phyloP scores from a whole-genome alignment of 2,113 vertebrate genomes.

The Damaliscus lunatus region DNA sequence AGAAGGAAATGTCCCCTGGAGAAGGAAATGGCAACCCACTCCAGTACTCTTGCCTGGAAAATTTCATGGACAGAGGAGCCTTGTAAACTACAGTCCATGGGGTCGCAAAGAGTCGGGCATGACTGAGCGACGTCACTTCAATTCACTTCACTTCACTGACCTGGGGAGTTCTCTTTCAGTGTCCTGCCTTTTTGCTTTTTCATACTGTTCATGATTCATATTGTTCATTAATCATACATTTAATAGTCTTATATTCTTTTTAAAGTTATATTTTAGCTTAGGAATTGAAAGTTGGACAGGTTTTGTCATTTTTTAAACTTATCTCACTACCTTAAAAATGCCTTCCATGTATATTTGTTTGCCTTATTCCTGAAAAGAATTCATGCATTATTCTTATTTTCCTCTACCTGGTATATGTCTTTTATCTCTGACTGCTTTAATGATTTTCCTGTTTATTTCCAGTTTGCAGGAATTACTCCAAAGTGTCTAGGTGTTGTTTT shows the following conservation, averaged over 20 bases:
- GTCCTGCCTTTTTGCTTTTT: not conserved
- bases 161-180: not conserved
- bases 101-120: no score
- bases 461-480: not conserved
- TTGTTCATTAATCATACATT: not conserved
- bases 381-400: not conserved
- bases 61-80: no score
- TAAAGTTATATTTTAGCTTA: not conserved
- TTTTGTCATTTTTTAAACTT: not conserved
- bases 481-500: not conserved
- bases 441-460: not conserved
- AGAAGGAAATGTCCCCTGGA: no score
- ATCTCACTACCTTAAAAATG: not conserved
- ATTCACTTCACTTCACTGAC: rapidly evolving
- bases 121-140: no score
- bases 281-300: not conserved
- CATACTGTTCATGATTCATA: not conserved
- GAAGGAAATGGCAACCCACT: no score
- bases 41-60: no score
- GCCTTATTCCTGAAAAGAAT: not conserved
- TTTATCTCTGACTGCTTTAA: not conserved
- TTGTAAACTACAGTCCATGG: no score
- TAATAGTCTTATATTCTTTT: not conserved
- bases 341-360: not conserved
- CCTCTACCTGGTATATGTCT: not conserved